Percentiles rank a stretch among this genome's conserved stretches.
These are phyloP conservation scores for Cotesia glomerata DNA, from an alignment of 1,140 invertebrate species.

Conservation along the genomic window DNA sequence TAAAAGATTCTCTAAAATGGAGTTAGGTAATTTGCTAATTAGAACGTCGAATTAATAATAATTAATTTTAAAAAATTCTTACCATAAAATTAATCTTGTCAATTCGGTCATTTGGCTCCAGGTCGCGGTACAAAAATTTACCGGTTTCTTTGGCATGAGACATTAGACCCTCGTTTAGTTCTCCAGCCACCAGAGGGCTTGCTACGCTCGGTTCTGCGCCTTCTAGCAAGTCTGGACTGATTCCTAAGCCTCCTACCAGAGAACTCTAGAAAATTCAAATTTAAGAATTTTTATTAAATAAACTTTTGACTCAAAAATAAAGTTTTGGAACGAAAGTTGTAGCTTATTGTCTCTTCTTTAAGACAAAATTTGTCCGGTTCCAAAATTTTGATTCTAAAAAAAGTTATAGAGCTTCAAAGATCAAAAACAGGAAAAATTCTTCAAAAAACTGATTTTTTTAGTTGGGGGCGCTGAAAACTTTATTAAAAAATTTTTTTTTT, in stretches of 20 bases:
- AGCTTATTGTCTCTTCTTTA: no score
- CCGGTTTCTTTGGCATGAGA: slow-evolving; percentile 80
- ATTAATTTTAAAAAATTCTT: slow-evolving; percentile 35
- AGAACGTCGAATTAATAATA: no score
- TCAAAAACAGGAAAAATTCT: no score
- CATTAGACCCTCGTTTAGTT: slow-evolving; percentile 77
- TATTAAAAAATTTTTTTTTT: no score
- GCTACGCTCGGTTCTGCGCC: slow-evolving; percentile 59
- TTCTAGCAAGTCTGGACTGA: slow-evolving; percentile 60
- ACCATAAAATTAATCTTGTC: slow-evolving; percentile 76
- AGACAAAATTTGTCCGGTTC: no score
- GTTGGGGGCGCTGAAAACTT: no score
- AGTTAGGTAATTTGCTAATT: no score
- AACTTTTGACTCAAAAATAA: not conserved
- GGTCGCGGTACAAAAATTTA: slow-evolving; percentile 72
- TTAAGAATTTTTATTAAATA: not conserved
- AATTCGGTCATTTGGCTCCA: slow-evolving; percentile 68
- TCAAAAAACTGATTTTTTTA: no score
- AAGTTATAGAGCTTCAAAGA: no score
- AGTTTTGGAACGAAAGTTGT: no score
- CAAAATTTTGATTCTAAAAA: no score
- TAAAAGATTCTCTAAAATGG: no score
- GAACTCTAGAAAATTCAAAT: slow-evolving; percentile 47
- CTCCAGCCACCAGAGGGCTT: slow-evolving; percentile 63
- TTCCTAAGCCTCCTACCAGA: slow-evolving; percentile 58